Evolutionary conservation across 1,140 invertebrate genomes (phyloP).

Genomic region (Brachionus manjavacas): DNA sequence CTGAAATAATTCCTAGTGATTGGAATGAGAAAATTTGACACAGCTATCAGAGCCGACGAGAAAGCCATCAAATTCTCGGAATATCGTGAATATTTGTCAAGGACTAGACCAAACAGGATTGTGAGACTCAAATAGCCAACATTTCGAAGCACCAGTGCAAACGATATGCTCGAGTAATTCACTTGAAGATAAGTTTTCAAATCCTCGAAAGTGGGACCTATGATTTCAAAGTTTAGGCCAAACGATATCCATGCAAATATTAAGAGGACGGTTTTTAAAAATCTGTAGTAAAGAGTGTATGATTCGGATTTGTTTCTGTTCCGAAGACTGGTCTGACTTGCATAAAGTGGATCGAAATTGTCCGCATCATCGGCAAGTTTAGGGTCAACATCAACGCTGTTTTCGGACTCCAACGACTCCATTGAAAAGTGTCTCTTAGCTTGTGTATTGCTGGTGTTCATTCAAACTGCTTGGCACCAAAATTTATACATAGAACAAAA

Average conservation of each 20-base stretch:
- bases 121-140: not conserved
- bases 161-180: conserved; percentile 35
- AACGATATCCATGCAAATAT: conserved; percentile 35
- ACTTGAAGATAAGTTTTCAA: not conserved
- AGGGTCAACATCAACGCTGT: not conserved
- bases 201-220: conserved; percentile 36
- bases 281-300: not conserved
- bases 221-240: conserved; percentile 12
- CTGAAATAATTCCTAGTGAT: conserved; percentile 15
- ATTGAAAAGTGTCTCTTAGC: not conserved
- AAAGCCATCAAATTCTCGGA: conserved; percentile 14
- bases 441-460: not conserved
- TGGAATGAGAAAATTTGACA: conserved; percentile 28
- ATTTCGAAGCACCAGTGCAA: conserved; percentile 16
- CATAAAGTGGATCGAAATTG: not conserved
- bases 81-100: not conserved
- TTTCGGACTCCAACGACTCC: not conserved
- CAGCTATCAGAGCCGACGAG: not conserved
- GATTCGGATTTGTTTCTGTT: not conserved
- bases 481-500: not conserved
- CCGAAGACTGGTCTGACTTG: not conserved
- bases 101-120: conserved; percentile 12
- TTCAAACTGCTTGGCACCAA: not conserved
- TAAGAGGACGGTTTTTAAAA: conserved; percentile 20
- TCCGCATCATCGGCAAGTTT: not conserved